Evolutionary conservation across 2,888 invertebrate species (phyloP).

Genomic region (Sminthurinus aureus): DNA sequence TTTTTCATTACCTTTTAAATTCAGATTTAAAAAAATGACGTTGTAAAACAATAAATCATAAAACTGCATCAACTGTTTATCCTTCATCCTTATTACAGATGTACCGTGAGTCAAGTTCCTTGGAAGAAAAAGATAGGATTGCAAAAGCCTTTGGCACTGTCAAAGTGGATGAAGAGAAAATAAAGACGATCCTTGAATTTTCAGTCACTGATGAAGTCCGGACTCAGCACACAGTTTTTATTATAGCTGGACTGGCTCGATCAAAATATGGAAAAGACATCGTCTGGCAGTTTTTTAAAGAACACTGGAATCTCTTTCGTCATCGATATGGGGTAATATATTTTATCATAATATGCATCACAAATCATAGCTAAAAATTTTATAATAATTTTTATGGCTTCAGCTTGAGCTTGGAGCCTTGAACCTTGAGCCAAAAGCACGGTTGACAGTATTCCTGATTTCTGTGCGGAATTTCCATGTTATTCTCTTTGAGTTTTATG

Average conservation of each 20-base stretch:
- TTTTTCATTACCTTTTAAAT: too few relatives aligned
- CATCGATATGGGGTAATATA: conserved; percentile 61
- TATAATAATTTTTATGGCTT: background rate
- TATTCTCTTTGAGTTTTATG: background rate
- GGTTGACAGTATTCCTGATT: too few relatives aligned
- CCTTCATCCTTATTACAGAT: conserved; percentile 63
- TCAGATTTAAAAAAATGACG: too few relatives aligned
- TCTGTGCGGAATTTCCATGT: too few relatives aligned
- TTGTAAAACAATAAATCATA: too few relatives aligned
- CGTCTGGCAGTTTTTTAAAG: conserved; percentile 90
- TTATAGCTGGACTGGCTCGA: conserved; percentile 73
- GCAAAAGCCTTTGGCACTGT: conserved; percentile 83
- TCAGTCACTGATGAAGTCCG: conserved; percentile 88
- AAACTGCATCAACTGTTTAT: background rate
- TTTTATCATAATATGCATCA: background rate
- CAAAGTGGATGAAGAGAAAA: conserved; percentile 70
- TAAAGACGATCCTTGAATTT: conserved; percentile 79
- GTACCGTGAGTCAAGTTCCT: conserved; percentile 84
- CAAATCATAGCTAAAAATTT: background rate
- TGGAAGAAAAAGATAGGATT: conserved; percentile 93
- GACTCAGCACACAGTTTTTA: conserved; percentile 88
- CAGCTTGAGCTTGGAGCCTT: too few relatives aligned
- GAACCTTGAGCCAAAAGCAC: too few relatives aligned
- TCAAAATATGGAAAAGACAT: conserved; percentile 73
- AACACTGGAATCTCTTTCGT: conserved; percentile 74